phyloP scores from a whole-genome alignment of 2,797 vertebrate genomes.

The Cyprinella venusta region DNA sequence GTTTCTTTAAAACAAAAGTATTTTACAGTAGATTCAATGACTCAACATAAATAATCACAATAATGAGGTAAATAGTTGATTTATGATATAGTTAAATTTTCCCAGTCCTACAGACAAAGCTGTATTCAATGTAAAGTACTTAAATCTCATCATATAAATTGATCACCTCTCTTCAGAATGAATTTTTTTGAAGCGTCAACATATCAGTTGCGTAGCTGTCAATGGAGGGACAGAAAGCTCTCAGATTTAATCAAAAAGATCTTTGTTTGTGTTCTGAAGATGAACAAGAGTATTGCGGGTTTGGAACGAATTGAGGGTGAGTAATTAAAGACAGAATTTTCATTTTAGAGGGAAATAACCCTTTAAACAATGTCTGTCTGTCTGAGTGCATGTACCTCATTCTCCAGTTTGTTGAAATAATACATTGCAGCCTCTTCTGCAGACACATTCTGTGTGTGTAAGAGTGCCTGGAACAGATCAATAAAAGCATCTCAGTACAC shows the following conservation, averaged over 20 bases:
- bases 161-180: no score
- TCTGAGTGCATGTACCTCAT: conserved; percentile 76
- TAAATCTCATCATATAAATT: not conserved
- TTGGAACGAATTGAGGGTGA: no score
- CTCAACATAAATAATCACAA: not conserved
- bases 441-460: conserved; percentile 83
- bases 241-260: no score
- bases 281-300: no score
- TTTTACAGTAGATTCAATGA: not conserved
- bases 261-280: no score
- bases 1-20: not conserved
- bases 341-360: no score
- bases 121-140: not conserved
- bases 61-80: not conserved
- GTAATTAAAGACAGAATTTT: no score
- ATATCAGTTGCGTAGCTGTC: no score
- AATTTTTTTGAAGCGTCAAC: no score
- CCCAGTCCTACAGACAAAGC: not conserved
- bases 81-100: not conserved
- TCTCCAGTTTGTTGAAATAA: conserved; percentile 88
- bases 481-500: conserved; percentile 33
- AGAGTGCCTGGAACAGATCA: conserved; percentile 74
- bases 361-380: conserved; percentile 36
- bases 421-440: conserved; percentile 87
- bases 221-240: no score